Evolutionary conservation across 2,888 invertebrate genomes (phyloP), one percentile per base, ranked within the genome.

Genomic region (Zhuqinia jingwanae): DNA sequence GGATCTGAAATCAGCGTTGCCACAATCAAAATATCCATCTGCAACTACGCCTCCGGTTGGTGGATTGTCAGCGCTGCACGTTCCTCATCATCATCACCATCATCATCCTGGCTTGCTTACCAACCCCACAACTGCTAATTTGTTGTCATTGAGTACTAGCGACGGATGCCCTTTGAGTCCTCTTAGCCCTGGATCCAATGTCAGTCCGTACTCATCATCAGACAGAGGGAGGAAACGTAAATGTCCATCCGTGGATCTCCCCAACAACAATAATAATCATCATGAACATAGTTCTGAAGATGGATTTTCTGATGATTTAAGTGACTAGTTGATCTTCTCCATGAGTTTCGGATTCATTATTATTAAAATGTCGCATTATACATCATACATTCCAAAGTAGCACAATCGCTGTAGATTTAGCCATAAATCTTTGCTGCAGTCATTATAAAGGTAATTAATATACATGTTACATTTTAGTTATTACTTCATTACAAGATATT

Each of bases 261-360:
- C 79, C 3, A 63, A 83, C 47, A 78, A 85, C 20, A 77, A 82
- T 25, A 76, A n/a, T n/a, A n/a, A n/a, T n/a, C n/a, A 81, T 53
- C 53, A 80, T 65, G 73, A 60, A 27, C 77, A 89, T 47, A 89
- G 88, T 81, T 90, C 89, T 2, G 89, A 89, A 10, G 89, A 90
- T 79, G 88, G 86, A 50, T 90, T 90, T 42, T 89, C 89, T 17
- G 90, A 90, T 83, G 90, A 90, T 85, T 83, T 90, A 13, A 90
- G 90, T 82, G 90, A 90, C 75, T 90, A 87, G 70, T 27, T 17
- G 47, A 75, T 15, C 36, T 22, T 2, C 10, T 11, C 20, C 36
- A 65, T 60, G 30, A 3, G 13, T 42, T 5, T 10, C 15, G 15
- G 1, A 22, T 27, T 1, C 17, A 15, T n/a, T 53, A 25, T 42